Conservation (phyloP, 2,888 invertebrate species). For the Cataglyphis cursor region DNA sequence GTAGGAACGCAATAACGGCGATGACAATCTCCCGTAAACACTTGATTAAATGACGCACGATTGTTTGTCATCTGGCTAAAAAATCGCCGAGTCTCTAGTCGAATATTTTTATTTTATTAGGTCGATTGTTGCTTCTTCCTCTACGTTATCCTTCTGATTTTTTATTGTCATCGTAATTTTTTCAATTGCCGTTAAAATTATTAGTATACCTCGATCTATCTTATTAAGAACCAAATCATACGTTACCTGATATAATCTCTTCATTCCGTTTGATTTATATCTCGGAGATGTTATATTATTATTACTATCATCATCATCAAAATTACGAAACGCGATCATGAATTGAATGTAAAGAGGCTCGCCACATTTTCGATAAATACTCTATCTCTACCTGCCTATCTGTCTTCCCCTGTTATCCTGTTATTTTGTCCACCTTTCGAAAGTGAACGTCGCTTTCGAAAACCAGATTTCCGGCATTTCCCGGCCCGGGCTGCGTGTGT, state of each 20-base stretch:
- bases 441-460: conserved; percentile 46
- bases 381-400: neutral
- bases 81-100: neutral
- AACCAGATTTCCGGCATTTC: conserved; percentile 41
- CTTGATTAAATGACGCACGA: conserved; percentile 39
- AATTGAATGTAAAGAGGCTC: neutral
- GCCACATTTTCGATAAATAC: conserved; percentile 34
- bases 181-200: conserved; percentile 21
- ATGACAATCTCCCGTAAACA: conserved; percentile 64
- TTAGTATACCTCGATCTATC: neutral
- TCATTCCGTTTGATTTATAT: conserved; percentile 13
- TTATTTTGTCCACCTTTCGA: neutral
- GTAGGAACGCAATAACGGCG: conserved; percentile 44
- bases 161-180: neutral
- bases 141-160: neutral
- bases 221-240: conserved; percentile 17
- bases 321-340: conserved; percentile 28
- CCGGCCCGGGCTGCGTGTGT: conserved; percentile 20
- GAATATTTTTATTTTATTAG: conserved; percentile 29
- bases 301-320: neutral
- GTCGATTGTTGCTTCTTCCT: neutral
- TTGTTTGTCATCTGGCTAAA: conserved; percentile 48
- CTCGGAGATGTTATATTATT: neutral
- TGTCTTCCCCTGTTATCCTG: neutral
- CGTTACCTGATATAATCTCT: neutral